Percentiles rank a stretch among this genome's conserved stretches.
These are phyloP conservation scores for Pomatostomus ruficeps DNA, from an alignment of 2,113 vertebrate species.

Conservation along the genomic window DNA sequence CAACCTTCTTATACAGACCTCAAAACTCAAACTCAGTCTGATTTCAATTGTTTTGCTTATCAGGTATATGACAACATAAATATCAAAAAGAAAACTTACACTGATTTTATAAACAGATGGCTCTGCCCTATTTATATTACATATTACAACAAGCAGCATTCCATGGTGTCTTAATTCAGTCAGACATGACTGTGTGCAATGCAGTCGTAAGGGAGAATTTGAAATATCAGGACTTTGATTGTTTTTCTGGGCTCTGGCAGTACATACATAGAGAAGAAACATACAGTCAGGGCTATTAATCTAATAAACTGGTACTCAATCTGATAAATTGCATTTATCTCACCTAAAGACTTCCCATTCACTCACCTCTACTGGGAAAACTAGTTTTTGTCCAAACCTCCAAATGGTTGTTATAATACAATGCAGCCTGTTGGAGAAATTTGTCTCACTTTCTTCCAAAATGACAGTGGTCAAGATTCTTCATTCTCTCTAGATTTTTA, in stretches of 20 bases:
- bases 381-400: background rate
- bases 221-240: background rate
- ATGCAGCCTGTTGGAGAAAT: background rate
- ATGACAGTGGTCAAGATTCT: background rate
- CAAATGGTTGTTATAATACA: background rate
- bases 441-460: background rate
- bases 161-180: background rate
- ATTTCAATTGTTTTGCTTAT: background rate
- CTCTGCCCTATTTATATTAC: background rate
- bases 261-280: background rate
- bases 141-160: background rate
- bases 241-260: background rate
- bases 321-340: background rate
- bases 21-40: background rate
- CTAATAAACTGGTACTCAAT: background rate
- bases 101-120: background rate
- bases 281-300: background rate
- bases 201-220: background rate
- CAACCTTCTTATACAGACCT: background rate
- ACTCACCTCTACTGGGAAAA: background rate
- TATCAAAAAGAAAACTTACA: background rate
- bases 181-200: background rate
- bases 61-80: background rate
- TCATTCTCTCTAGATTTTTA: background rate
- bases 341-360: background rate